Percentiles rank a stretch among this genome's conserved stretches.
These are phyloP conservation scores for Charaxes varanes DNA, from an alignment of 1,140 invertebrate genomes.

Conservation along the genomic window DNA sequence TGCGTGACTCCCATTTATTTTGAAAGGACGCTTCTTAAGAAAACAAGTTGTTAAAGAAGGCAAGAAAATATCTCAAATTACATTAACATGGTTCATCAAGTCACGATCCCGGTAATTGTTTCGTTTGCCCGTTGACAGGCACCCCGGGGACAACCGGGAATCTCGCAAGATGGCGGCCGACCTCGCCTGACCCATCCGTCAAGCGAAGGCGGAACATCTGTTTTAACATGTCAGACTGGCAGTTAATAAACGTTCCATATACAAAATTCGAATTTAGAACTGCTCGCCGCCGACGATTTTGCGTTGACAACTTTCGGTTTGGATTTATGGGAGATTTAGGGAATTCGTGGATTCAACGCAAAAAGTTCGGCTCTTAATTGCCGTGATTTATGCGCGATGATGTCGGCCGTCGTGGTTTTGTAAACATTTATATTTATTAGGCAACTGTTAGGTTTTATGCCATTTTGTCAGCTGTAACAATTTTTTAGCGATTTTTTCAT, in stretches of 20 bases:
- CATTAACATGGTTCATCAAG: constrained; percentile 42
- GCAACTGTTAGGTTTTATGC: too few relatives aligned
- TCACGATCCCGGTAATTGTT: constrained; percentile 62
- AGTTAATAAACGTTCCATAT: constrained; percentile 54
- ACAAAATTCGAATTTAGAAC: constrained; percentile 42
- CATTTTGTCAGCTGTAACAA: too few relatives aligned
- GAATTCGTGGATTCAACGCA: constrained; percentile 26
- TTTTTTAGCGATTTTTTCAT: too few relatives aligned
- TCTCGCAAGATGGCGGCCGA: constrained; percentile 62
- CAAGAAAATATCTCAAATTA: constrained; percentile 43
- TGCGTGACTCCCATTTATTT: constrained; percentile 1
- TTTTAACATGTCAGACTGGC: constrained; percentile 64
- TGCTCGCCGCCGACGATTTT: constrained; percentile 30
- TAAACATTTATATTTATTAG: constrained; percentile 17
- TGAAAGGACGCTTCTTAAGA: not conserved
- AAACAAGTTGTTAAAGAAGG: constrained; percentile 3
- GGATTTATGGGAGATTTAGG: constrained; percentile 36
- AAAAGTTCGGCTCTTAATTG: constrained; percentile 26
- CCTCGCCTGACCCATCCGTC: constrained; percentile 66
- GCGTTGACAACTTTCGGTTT: constrained; percentile 29
- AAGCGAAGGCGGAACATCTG: constrained; percentile 65
- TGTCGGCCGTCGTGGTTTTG: constrained; percentile 17
- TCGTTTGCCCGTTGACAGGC: constrained; percentile 53
- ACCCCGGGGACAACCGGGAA: constrained; percentile 55
- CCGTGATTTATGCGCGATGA: constrained; percentile 25